Evolutionary conservation across 2,888 invertebrate genomes (phyloP), one percentile per base, ranked within the genome.

Genomic region (Drosophila nigritarsus): DNA sequence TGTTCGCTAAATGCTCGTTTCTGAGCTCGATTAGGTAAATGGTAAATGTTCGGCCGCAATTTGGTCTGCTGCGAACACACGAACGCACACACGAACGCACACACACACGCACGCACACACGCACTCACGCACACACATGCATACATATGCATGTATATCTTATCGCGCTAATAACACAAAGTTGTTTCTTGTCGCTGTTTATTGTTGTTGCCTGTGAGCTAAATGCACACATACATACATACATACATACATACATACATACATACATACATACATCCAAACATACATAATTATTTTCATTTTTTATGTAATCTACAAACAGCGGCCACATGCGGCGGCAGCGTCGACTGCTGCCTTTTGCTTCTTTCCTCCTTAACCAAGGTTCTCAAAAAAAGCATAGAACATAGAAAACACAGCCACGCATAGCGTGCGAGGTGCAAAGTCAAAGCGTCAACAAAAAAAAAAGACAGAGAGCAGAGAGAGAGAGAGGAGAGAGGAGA

Each of bases 291-390:
- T 79, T 82, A 82, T 79, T 78, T 78, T 82, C 53, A 82, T 79
- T 82, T 82, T 79, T 85, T 85, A 90, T 85, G 84, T 85, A 85
- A 85, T 85, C 90, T 83, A 83, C 90, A 90, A 88, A 78, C 87
- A 74, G 71, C 83, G 66, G 65, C 77, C 83, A 80, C 80, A 80
- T 80, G 80, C 80, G 83, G 78, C 63, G 34, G 36, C 61, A 27
- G 15, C 65, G 50, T 6, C 51, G 15, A 27, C 53, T 40, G 51
- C 69, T 70, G 73, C 73, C 63, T 67, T 65, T 62, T 70, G 69
- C 78, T 72, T 65, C 68, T 77, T 77, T 42, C 58, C 73, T 79
- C 45, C 77, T 70, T 61, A 60, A 67, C 70, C 67, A 70, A 68
- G 81, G 82, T 82, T 83, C 78, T 83, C 64, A 78, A 84, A 84